Evolutionary conservation across 1,140 invertebrate genomes (phyloP).

Genomic region (Rhizoglyphus robini): DNA sequence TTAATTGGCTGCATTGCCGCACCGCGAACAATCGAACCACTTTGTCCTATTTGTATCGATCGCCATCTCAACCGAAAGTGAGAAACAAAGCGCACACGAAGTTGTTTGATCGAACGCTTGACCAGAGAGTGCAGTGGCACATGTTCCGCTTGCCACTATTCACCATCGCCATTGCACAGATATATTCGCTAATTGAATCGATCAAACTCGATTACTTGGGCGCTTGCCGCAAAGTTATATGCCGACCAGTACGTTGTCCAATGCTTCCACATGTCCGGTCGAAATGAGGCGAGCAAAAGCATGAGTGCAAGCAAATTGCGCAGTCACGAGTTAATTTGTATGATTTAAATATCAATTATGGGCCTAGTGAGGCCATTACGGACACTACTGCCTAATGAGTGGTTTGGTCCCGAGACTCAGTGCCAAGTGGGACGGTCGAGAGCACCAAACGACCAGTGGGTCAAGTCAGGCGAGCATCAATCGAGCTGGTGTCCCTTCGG

Average conservation of each 20-base stretch:
- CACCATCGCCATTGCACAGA: too few relatives aligned
- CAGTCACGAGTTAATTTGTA: constrained; percentile 12
- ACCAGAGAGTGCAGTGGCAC: too few relatives aligned
- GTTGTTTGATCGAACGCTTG: too few relatives aligned
- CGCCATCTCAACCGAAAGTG: too few relatives aligned
- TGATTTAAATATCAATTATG: constrained; percentile 14
- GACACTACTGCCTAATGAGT: background rate
- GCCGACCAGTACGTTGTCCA: background rate
- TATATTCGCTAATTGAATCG: constrained; percentile 11
- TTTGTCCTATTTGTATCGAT: too few relatives aligned
- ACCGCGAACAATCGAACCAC: too few relatives aligned
- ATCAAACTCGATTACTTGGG: background rate
- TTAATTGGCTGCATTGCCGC: background rate
- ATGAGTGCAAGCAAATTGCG: constrained; percentile 1
- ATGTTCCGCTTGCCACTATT: too few relatives aligned
- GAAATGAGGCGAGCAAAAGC: background rate
- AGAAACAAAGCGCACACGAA: too few relatives aligned
- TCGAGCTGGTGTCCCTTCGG: too few relatives aligned
- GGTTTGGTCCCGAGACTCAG: background rate
- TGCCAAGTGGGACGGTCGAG: background rate
- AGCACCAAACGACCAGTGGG: too few relatives aligned
- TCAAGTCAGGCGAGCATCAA: too few relatives aligned
- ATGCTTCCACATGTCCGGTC: background rate
- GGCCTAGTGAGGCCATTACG: background rate
- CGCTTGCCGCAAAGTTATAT: too few relatives aligned